Percentiles rank a stretch among this genome's conserved stretches.
These are phyloP conservation scores for Lithophane socia DNA, from an alignment of 2,888 invertebrate genomes.

Conservation along the genomic window DNA sequence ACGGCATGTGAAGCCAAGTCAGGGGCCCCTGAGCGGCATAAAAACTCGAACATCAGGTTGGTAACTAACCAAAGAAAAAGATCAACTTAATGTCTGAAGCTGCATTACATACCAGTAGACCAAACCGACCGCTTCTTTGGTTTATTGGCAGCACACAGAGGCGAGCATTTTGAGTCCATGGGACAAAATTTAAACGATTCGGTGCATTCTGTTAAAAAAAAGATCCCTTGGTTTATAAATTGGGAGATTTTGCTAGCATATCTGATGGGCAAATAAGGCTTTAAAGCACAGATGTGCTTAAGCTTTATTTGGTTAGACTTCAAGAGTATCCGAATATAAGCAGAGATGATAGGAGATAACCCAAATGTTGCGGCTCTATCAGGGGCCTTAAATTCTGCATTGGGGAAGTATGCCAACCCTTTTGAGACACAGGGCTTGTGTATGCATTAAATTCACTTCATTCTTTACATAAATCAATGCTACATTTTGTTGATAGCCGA, in stretches of 20 bases:
- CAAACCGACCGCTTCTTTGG: constrained; percentile 51
- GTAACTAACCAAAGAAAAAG: no score
- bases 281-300: no score
- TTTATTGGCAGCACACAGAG: constrained; percentile 30
- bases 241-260: neutral
- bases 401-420: constrained; percentile 5
- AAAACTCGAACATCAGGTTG: no score
- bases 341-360: neutral
- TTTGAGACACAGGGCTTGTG: constrained; percentile 1
- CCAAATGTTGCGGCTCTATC: neutral
- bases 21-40: no score
- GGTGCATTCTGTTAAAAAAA: constrained; percentile 23
- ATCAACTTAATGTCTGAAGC: constrained; percentile 12
- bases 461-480: constrained; percentile 24
- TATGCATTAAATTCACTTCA: constrained; percentile 8
- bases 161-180: constrained; percentile 16
- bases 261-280: no score
- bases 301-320: neutral
- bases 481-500: constrained; percentile 22
- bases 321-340: neutral
- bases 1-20: no score
- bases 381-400: neutral
- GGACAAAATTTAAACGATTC: neutral
- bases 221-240: neutral
- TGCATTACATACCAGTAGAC: constrained; percentile 49